These are phyloP conservation scores for Otolemur garnettii DNA, from an alignment of 2,113 vertebrate genomes.

Conservation along the genomic window DNA sequence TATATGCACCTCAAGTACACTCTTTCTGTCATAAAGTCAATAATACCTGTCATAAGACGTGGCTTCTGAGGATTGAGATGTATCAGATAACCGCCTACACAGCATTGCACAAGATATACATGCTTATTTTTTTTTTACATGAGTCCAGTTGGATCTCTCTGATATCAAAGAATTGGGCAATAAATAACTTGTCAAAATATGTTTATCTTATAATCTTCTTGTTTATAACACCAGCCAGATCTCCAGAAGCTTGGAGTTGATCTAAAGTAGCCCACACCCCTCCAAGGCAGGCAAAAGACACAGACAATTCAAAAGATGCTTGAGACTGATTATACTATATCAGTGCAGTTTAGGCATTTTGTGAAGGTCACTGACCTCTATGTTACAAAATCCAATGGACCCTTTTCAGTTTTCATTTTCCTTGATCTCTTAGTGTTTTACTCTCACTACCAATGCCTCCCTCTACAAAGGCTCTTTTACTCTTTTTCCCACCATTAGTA, in stretches of 20 bases:
- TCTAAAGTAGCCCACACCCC: neutral
- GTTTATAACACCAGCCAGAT: neutral
- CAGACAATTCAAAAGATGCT: neutral
- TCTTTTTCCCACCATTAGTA: neutral
- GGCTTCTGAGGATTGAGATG: conserved; percentile 36
- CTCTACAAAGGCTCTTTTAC: neutral
- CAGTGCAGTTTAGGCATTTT: neutral
- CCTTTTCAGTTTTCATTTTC: neutral
- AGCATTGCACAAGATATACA: neutral
- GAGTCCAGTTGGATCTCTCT: neutral
- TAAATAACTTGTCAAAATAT: conserved; percentile 35
- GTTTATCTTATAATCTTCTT: neutral
- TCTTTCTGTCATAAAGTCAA: neutral
- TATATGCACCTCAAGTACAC: neutral
- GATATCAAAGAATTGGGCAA: conserved; percentile 7
- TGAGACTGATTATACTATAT: neutral
- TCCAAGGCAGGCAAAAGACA: neutral
- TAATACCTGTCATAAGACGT: neutral
- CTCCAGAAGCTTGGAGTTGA: neutral
- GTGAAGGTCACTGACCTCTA: neutral
- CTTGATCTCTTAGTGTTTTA: neutral
- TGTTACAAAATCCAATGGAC: conserved; percentile 34
- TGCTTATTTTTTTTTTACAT: neutral
- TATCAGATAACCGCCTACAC: neutral
- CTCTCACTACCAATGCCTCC: neutral